phyloP scores from a whole-genome alignment of 2,797 vertebrate species.

The Pampus argenteus region DNA sequence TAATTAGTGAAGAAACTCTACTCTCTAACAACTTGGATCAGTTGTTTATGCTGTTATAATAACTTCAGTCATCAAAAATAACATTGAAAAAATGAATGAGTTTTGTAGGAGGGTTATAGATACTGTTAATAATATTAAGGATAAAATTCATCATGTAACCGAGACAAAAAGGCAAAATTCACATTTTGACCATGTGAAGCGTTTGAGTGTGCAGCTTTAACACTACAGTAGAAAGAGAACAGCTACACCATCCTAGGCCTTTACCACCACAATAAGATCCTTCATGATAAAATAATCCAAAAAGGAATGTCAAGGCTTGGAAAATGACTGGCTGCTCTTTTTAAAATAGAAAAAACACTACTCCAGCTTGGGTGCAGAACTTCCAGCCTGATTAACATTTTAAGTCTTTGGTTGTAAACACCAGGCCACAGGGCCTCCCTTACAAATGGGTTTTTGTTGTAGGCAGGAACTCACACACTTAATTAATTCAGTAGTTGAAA shows the following conservation, averaged over 20 bases:
- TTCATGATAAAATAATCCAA: neutral
- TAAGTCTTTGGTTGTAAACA: constrained; percentile 12
- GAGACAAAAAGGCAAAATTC: too few relatives aligned
- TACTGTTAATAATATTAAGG: too few relatives aligned
- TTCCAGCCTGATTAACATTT: constrained; percentile 1
- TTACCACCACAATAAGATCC: neutral
- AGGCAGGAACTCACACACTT: constrained; percentile 17
- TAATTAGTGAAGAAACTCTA: too few relatives aligned
- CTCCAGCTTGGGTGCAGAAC: neutral
- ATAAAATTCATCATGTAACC: too few relatives aligned
- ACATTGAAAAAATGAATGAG: too few relatives aligned
- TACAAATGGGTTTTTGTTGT: constrained; percentile 41
- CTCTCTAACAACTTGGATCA: too few relatives aligned
- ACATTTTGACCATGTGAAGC: too few relatives aligned
- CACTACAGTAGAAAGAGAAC: neutral
- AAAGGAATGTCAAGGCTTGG: neutral
- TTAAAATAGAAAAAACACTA: neutral
- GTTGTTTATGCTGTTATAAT: too few relatives aligned
- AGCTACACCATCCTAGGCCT: neutral
- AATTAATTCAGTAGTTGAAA: constrained; percentile 44
- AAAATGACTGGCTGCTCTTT: neutral
- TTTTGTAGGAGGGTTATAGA: too few relatives aligned
- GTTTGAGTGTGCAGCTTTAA: too few relatives aligned
- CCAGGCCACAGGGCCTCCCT: neutral
- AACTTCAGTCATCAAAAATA: too few relatives aligned